Conservation (phyloP, 2,888 invertebrate genomes). For the Lepidochitona cinerea region DNA sequence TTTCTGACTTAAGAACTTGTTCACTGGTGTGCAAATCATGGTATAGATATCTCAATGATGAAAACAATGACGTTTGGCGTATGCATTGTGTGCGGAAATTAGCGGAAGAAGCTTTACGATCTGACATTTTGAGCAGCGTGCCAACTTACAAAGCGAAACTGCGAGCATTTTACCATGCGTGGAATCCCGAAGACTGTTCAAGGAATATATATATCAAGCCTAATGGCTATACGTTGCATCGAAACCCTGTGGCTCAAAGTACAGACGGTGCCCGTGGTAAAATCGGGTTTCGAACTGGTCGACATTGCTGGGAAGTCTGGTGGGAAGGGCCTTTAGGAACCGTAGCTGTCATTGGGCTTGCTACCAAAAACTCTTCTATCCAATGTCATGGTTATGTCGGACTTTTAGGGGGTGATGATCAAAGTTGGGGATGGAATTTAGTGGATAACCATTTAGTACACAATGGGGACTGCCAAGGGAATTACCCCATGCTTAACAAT, state of each 20-base stretch:
- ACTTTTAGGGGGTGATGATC: conserved; percentile 93
- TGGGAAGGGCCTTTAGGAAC: conserved; percentile 99
- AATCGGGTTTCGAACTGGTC: conserved; percentile 87
- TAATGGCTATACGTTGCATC: conserved; percentile 96
- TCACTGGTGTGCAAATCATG: conserved; percentile 94
- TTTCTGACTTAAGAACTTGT: conserved; percentile 89
- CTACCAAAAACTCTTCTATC: conserved; percentile 84
- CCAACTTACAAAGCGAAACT: conserved; percentile 94
- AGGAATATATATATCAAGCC: conserved; percentile 96
- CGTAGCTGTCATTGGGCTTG: conserved; percentile 89
- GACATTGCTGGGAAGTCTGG: conserved; percentile 98
- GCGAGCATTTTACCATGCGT: conserved; percentile 90
- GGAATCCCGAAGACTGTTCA: conserved; percentile 98
- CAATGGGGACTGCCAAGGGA: conserved; percentile 95
- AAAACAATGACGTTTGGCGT: conserved; percentile 96
- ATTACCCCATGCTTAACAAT: conserved; percentile 94
- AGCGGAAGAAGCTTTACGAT: conserved; percentile 89
- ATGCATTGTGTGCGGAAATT: conserved; percentile 88
- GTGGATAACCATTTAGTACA: conserved; percentile 97
- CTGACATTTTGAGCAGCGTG: conserved; percentile 89
- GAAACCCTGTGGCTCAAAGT: conserved; percentile 98
- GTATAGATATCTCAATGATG: conserved; percentile 90
- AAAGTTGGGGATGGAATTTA: conserved; percentile 99
- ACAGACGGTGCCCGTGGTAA: conserved; percentile 93
- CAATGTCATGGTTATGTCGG: conserved; percentile 97